Evolutionary conservation across 64 coral and sea anemone species (phyloP), one percentile per base, ranked within the genome.

Genomic region (Montipora efflorescens): DNA sequence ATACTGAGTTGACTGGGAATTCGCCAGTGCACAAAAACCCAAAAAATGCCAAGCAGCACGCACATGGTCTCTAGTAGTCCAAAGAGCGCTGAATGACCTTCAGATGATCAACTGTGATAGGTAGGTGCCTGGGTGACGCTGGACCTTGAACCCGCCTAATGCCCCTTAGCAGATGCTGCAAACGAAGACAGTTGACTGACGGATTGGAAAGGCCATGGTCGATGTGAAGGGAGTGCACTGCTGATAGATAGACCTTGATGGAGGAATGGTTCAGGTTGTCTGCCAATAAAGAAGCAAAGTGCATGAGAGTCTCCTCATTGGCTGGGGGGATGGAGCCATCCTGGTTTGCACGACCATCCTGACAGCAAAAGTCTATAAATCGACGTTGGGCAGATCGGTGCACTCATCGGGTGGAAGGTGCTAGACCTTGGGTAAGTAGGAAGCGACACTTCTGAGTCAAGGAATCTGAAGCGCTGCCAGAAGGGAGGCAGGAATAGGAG

Each of bases 171-270:
- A 90, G 52, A 14, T 45, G 5, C 58, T 79, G 70, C 6, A 90
- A 59, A 4, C 5, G 75, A 16, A 79, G 75, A 59, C 57, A 46
- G 74, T n/a, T 14, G 4, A 23, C 52, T 19, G 48, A 28, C 28
- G 28, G 28, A 21, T 3, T 18, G 14, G 47, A 4, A 67, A 18
- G 55, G 75, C 1, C 28, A 36, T 79, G 4, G 2, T 90, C 88
- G 80, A 13, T 13, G 70, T 59, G 57, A 13, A 59, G 57, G 57
- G 57, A 59, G 12, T 76, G 5, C 28, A 28, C 28, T 28, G 28
- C 28, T 28, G 88, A 28, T 6, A 91, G 36, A 57, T 91, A 91
- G 3, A 81, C 78, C 52, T 80, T 91, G 2, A 80, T 49, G 2
- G 76, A 91, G 5, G 74, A 64, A 11, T 77, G 21, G 9, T 25